phyloP scores from a whole-genome alignment of 2,113 vertebrate species.

The Syrrhaptes paradoxus region DNA sequence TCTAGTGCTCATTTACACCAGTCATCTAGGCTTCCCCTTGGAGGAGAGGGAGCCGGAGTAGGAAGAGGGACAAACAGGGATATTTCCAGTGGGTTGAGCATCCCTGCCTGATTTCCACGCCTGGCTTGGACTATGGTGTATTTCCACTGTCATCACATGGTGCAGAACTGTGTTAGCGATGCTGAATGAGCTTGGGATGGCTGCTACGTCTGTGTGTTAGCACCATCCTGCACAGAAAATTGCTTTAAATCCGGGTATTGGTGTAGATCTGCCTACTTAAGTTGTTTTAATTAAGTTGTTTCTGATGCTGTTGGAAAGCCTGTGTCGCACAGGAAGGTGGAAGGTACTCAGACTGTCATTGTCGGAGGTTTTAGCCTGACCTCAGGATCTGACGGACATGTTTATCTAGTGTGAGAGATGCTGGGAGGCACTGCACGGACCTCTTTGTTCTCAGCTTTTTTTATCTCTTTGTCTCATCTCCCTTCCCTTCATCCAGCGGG shows the following conservation, averaged over 20 bases:
- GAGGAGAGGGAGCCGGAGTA: not conserved
- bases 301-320: not conserved
- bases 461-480: conserved; percentile 13
- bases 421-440: not conserved
- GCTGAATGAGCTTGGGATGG: not conserved
- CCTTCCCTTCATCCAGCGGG: not conserved
- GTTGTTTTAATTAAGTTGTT: not conserved
- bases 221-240: fast-evolving
- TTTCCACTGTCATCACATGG: not conserved
- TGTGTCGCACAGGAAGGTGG: not conserved
- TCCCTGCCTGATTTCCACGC: not conserved
- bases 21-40: not conserved
- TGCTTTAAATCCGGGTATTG: not conserved
- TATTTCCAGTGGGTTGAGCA: not conserved
- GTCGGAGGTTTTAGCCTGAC: not conserved
- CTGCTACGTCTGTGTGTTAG: not conserved
- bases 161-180: not conserved
- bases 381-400: not conserved
- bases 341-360: not conserved
- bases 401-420: not conserved
- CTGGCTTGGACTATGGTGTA: not conserved
- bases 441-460: conserved; percentile 29
- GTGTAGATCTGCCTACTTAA: not conserved
- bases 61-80: not conserved
- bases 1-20: not conserved